Evolutionary conservation across 2,888 invertebrate species (phyloP).

Genomic region (Tenthredo notha): DNA sequence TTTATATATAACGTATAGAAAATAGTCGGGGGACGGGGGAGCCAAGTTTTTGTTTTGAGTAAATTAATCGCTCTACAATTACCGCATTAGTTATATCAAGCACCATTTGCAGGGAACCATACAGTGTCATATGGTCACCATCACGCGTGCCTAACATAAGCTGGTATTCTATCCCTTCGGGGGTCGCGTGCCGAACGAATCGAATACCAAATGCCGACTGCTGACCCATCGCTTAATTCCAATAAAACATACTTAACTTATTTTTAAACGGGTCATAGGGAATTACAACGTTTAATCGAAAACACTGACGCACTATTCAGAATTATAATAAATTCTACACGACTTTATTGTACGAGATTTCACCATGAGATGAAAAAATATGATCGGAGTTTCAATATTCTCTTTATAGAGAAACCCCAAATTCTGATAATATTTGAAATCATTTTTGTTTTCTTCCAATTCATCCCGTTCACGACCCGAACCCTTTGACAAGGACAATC

Average conservation of each 20-base stretch:
- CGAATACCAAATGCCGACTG: constrained; percentile 33
- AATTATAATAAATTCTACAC: not conserved
- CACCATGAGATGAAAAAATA: too few relatives aligned
- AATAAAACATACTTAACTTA: constrained; percentile 43
- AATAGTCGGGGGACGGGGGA: too few relatives aligned
- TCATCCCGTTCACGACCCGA: too few relatives aligned
- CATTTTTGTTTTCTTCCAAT: too few relatives aligned
- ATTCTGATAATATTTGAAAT: too few relatives aligned
- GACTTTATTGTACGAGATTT: too few relatives aligned
- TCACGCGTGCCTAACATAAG: constrained; percentile 44
- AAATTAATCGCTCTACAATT: constrained; percentile 72
- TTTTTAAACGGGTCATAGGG: not conserved
- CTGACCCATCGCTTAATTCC: constrained; percentile 38
- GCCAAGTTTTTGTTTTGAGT: constrained; percentile 47
- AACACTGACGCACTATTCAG: not conserved
- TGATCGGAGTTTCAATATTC: too few relatives aligned
- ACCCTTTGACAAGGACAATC: too few relatives aligned
- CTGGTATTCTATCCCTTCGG: constrained; percentile 37
- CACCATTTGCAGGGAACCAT: constrained; percentile 47
- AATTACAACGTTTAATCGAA: not conserved
- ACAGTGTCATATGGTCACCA: constrained; percentile 61
- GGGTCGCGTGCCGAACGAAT: constrained; percentile 40
- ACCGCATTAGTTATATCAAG: constrained; percentile 66
- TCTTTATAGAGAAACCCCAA: too few relatives aligned
- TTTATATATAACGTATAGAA: not conserved